A percentile compares a stretch with the other conserved stretches of the same genome.
phyloP scores from a whole-genome alignment of 2,888 invertebrate genomes.

The Caenorhabditis sp. region DNA sequence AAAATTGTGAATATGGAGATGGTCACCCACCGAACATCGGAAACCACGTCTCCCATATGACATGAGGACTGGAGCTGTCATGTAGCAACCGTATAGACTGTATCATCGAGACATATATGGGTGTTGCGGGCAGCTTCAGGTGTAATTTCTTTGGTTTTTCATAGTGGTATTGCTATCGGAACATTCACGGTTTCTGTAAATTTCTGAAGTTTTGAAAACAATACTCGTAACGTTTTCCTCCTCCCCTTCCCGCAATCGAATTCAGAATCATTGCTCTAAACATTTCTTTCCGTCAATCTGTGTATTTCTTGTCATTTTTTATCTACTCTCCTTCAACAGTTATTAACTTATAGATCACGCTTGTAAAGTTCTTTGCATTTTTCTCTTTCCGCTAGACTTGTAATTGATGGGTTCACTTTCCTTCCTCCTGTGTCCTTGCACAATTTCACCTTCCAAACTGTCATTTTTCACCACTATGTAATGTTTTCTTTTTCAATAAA shows the following conservation, averaged over 20 bases:
- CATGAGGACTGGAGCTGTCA: conserved; percentile 66
- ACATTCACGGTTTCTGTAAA: neutral
- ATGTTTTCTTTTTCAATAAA: conserved; percentile 48
- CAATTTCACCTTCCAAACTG: conserved; percentile 5
- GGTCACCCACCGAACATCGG: conserved; percentile 33
- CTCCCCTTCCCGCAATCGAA: conserved; percentile 11
- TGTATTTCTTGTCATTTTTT: conserved; percentile 13
- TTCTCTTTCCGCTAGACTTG: conserved; percentile 46
- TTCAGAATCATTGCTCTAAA: conserved; percentile 19
- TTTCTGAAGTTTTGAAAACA: conserved; percentile 1
- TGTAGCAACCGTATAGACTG: conserved; percentile 63
- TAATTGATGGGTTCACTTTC: conserved; percentile 50
- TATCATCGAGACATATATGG: conserved; percentile 53
- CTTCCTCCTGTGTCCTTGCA: conserved; percentile 30
- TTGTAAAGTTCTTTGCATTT: neutral
- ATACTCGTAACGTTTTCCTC: neutral
- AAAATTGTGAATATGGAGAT: conserved; percentile 58
- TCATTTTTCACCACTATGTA: conserved; percentile 22
- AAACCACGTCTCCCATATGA: conserved; percentile 59
- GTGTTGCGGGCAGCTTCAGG: conserved; percentile 62
- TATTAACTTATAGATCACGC: conserved; percentile 2
- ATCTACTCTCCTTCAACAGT: neutral
- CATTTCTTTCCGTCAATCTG: conserved; percentile 28
- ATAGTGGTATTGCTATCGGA: neutral
- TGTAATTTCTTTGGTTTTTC: neutral